Evolutionary conservation across 1,140 invertebrate species (phyloP).

Genomic region (Heliothis virescens): DNA sequence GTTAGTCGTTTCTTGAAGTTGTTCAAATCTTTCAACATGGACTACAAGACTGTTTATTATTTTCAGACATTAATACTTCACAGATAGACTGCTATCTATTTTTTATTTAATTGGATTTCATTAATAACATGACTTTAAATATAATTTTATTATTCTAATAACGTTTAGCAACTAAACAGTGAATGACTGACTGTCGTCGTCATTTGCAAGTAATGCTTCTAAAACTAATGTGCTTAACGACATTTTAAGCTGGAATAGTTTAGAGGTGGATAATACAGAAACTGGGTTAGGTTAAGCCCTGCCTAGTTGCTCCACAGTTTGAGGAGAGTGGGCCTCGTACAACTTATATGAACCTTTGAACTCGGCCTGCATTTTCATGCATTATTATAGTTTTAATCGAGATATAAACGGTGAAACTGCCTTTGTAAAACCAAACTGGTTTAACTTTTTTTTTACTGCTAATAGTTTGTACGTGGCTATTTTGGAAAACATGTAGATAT

Average conservation of each 20-base stretch:
- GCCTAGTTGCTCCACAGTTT: slow-evolving; percentile 46
- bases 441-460: not conserved
- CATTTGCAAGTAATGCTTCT: slow-evolving; percentile 35
- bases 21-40: slow-evolving; percentile 45
- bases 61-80: not conserved
- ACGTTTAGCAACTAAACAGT: not conserved
- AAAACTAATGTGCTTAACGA: slow-evolving; percentile 22
- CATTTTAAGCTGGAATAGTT: slow-evolving; percentile 52
- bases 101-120: too few relatives aligned
- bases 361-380: slow-evolving; percentile 45
- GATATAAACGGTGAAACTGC: not conserved
- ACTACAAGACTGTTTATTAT: slow-evolving; percentile 41
- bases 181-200: not conserved
- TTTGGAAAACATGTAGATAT: not conserved
- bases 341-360: slow-evolving; percentile 51
- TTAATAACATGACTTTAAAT: not conserved
- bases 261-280: slow-evolving; percentile 39
- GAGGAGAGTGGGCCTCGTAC: slow-evolving; percentile 47
- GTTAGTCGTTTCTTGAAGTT: slow-evolving; percentile 67
- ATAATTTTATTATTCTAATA: not conserved
- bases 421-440: not conserved
- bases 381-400: slow-evolving; percentile 45
- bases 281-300: slow-evolving; percentile 51
- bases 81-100: not conserved
- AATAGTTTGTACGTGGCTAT: not conserved